Evolutionary conservation across 2,113 vertebrate species (phyloP), one percentile per base, ranked within the genome.

Genomic region (Octodon degus): DNA sequence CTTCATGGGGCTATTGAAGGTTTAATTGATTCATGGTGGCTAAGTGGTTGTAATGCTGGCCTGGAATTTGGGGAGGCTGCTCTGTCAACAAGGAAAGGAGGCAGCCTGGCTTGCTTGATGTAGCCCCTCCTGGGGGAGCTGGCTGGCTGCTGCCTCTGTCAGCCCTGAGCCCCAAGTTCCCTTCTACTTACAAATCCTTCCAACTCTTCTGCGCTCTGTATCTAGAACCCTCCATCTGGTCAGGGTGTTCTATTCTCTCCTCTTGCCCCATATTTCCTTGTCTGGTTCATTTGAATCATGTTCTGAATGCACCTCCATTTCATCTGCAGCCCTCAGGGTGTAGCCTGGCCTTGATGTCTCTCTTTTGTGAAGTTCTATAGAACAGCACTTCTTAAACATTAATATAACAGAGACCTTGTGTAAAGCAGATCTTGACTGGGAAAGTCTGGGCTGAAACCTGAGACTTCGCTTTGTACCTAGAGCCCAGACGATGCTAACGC

Each of bases 21-120:
- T 90, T 90, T 97, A 97, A 98, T 97, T 98, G 97, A 88, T 97
- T 98, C 97, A 96, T 89, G 95, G 97, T 97, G 95, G 85, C 1
- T 20, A 85, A 88, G 50, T 6, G 72, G 84, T 90, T 76, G 55
- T 68, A 83, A 47, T 92, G 72, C 84, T 50, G 92, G 88, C 40
- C 93, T 68, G 90, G 96, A 94, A 95, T 92, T 81, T 25, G 0
- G 27, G 1, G 50, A 84, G 40, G 30, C 89, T 37, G 30, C 68
- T 94, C 93, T 83, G 84, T 85, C 68, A 27, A 53, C 63, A 85
- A 81, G 84, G 96, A 68, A 62, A 76, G 83, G 37, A 70, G 58
- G 24, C 53, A 37, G 62, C 12, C 40, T 8, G 32, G n/a, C 19
- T n/a, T 34, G n/a, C 37, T 47, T 4, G 25, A 83, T 77, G 70